Conservation (phyloP, 2,113 vertebrate genomes). For the Hippocampus guttulatus region DNA sequence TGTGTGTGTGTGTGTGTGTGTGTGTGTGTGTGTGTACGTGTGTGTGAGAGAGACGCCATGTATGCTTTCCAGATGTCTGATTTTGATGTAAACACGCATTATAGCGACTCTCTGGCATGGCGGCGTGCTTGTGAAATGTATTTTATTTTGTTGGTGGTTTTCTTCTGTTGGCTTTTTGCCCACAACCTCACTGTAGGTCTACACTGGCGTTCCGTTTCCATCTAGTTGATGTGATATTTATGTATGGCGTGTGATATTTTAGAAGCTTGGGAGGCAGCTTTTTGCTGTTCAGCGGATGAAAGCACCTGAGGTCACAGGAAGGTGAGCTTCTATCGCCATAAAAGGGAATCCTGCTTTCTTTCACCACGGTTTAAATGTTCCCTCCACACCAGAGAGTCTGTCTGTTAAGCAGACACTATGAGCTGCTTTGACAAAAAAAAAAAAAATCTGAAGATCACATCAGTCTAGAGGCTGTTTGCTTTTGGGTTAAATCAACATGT, state of each 20-base stretch:
- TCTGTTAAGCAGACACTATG: background rate
- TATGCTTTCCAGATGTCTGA: constrained; percentile 58
- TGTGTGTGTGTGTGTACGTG: background rate
- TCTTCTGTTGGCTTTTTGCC: background rate
- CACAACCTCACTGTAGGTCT: background rate
- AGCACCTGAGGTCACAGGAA: background rate
- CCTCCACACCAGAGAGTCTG: background rate
- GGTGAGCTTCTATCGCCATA: background rate
- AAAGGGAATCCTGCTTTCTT: constrained; percentile 13
- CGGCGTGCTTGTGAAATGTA: background rate
- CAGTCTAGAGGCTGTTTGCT: background rate
- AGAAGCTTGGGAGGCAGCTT: constrained; percentile 5
- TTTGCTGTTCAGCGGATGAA: background rate
- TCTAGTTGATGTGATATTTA: constrained; percentile 4
- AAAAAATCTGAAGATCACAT: background rate
- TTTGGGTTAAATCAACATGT: background rate
- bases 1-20: constrained; percentile 12
- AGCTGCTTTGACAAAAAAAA: background rate
- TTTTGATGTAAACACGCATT: constrained; percentile 33
- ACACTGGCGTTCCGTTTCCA: background rate
- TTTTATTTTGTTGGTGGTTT: background rate
- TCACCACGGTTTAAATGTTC: constrained; percentile 1
- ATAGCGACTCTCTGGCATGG: background rate
- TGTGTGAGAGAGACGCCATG: constrained; percentile 6
- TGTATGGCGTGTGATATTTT: constrained; percentile 2